These are phyloP conservation scores for Chlorodrepanis virens DNA, from an alignment of 2,113 vertebrate species.

Conservation along the genomic window DNA sequence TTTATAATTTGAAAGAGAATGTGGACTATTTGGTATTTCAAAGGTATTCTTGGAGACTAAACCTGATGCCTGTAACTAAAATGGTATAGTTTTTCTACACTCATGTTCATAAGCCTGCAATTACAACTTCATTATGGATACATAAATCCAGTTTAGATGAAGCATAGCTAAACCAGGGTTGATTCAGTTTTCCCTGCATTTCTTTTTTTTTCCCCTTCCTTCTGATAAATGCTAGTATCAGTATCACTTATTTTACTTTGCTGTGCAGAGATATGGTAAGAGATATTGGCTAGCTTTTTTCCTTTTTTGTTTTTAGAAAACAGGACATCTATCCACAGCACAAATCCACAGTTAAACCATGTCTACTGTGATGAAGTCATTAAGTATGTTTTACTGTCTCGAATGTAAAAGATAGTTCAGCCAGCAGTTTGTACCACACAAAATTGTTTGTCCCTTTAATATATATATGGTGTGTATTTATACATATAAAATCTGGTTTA, in stretches of 20 bases:
- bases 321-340: neutral
- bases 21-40: neutral
- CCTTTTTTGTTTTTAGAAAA: neutral
- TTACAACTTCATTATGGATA: neutral
- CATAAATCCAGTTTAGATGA: neutral
- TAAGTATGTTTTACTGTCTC: neutral
- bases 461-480: neutral
- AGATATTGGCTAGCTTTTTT: neutral
- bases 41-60: neutral
- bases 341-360: neutral
- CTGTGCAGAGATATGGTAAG: neutral
- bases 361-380: neutral
- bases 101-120: neutral
- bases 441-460: neutral
- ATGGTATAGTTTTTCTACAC: neutral
- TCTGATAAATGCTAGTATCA: neutral
- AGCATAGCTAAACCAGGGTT: neutral
- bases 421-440: neutral
- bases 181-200: neutral
- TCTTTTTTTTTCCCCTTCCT: rapidly evolving
- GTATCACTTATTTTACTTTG: neutral
- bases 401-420: neutral
- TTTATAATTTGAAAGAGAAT: neutral
- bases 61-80: neutral
- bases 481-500: neutral